phyloP scores from a whole-genome alignment of 1,140 invertebrate genomes.

The Tetragnatha versicolor region DNA sequence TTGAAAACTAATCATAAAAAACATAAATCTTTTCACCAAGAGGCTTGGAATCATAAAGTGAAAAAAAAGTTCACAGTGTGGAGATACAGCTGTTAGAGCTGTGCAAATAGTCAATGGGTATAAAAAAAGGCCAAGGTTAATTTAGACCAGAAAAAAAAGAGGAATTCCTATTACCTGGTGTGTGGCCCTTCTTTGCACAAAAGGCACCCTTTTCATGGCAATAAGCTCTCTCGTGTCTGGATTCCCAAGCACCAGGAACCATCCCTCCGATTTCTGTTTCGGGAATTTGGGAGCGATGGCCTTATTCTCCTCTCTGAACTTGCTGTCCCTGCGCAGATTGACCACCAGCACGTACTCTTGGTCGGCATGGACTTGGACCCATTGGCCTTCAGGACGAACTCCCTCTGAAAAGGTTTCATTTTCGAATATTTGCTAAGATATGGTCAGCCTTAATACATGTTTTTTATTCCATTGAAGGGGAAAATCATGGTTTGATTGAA shows the following conservation, averaged over 20 bases:
- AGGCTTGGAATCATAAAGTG: too few relatives aligned
- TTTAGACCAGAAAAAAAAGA: too few relatives aligned
- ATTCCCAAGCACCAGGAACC: constrained; percentile 88
- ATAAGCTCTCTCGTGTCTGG: constrained; percentile 75
- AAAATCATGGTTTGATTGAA: too few relatives aligned
- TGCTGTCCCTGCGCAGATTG: constrained; percentile 57
- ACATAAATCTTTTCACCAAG: too few relatives aligned
- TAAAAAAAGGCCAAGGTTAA: too few relatives aligned
- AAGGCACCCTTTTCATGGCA: constrained; percentile 80
- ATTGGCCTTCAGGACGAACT: constrained; percentile 61
- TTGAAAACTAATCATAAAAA: too few relatives aligned
- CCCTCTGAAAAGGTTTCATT: constrained; percentile 24
- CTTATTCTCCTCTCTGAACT: constrained; percentile 59
- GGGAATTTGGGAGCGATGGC: constrained; percentile 85
- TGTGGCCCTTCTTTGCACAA: constrained; percentile 61
- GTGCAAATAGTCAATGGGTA: too few relatives aligned
- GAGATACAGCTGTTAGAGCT: too few relatives aligned
- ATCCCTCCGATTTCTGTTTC: constrained; percentile 93
- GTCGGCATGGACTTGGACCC: constrained; percentile 72
- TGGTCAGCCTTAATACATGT: too few relatives aligned
- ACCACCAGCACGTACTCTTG: constrained; percentile 77
- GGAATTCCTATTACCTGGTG: constrained; percentile 58
- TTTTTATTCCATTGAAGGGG: too few relatives aligned
- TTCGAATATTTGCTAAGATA: too few relatives aligned
- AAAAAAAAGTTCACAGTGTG: too few relatives aligned